Base-by-base conservation (phyloP, 2,113 vertebrate species). In the Orthonyx spaldingii region DNA sequence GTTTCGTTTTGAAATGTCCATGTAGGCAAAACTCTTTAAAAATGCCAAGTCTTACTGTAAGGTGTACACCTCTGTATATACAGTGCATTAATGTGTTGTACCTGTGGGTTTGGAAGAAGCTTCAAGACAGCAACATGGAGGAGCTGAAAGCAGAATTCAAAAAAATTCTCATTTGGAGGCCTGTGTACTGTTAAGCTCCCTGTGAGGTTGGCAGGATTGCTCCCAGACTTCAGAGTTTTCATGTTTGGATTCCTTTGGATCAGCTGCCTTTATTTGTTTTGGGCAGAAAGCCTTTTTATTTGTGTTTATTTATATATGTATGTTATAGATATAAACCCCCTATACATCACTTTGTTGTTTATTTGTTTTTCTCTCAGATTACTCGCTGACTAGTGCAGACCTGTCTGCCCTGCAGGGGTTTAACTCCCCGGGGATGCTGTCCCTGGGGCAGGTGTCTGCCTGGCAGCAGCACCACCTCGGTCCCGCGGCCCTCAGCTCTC, bases 401-500 rank as follows among this genome's bases (percentile, higher is more conserved):
- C 98, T 99, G 97, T 98, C 99, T 37, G 98, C 99, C 96, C 98
- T 99, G 93, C 99, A 99, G 98, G 99, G 99, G 55, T 99, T 99
- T 97, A 98, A 98, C 97, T 99, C 99, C 94, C 99, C 99, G 5
- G 99, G 98, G 61, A 98, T 99, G 98, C 98, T 99, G 97, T 99
- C 99, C 57, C 94, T 99, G 88, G 99, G 99, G 96, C 99, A 99
- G 97, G 98, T 99, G 94, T 99, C 99, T 66, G 99, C 99, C 98
- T 99, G 99, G 99, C 99, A 99, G 97, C 99, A 99, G 97, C 99
- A 99, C 97, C 99, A 99, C 89, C 97, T 99, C 55, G 99, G 99
- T 96, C 99, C 99, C 87, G 98, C 98, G 30, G 98, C 99, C 96
- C 99, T 99, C 98, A 99, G 98, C 98, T 99, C 99, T 95, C 98